Conservation (phyloP, 2,113 vertebrate species). For the Phylloscopus trochiloides region DNA sequence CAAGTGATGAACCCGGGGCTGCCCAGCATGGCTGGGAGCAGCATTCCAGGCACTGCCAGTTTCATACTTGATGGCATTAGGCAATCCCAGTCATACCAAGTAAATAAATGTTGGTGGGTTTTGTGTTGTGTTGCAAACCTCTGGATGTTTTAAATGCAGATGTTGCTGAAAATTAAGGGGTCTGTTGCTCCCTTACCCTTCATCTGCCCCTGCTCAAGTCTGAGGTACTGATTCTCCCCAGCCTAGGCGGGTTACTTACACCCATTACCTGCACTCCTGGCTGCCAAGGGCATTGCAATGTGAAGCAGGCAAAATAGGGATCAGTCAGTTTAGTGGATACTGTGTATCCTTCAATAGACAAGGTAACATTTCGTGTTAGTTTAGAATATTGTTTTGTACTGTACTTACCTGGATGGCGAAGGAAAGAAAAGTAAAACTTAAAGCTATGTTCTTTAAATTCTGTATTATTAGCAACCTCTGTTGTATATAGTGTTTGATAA, state of each 20-base stretch:
- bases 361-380: constrained; percentile 94
- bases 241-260: constrained; percentile 6
- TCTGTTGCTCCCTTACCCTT: constrained; percentile 7
- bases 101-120: constrained; percentile 10
- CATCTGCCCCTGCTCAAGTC: neutral
- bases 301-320: constrained; percentile 92
- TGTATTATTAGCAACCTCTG: constrained; percentile 90
- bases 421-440: constrained; percentile 83
- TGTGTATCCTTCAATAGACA: constrained; percentile 97
- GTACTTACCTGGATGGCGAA: constrained; percentile 94
- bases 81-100: constrained; percentile 51
- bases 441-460: constrained; percentile 82
- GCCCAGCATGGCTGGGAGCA: neutral
- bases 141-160: constrained; percentile 42
- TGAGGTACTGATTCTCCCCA: constrained; percentile 26
- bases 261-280: constrained; percentile 71
- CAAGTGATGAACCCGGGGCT: neutral
- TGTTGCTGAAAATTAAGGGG: constrained; percentile 36
- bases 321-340: constrained; percentile 96
- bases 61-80: constrained; percentile 40
- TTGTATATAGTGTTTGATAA: constrained; percentile 99
- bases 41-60: neutral
- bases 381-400: constrained; percentile 95
- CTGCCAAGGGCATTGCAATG: constrained; percentile 80
- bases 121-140: constrained; percentile 22